Evolutionary conservation across 2,888 invertebrate species (phyloP), one percentile per base, ranked within the genome.

Genomic region (Carabus problematicus): DNA sequence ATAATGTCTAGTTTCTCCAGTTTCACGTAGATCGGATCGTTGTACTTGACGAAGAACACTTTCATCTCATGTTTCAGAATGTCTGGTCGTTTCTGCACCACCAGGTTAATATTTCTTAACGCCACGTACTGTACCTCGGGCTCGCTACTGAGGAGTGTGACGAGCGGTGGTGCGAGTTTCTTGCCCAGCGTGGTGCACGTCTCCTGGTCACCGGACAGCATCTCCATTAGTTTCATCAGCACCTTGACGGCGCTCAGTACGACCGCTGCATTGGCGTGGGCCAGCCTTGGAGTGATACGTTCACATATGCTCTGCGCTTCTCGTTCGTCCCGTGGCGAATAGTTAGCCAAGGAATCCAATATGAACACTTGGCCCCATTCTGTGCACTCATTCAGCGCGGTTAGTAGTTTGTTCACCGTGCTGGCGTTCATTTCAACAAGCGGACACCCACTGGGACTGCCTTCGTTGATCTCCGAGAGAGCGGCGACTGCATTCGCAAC

Each of bases 11-110:
- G 80, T 80, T 99, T 99, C 82, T 99, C 99, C 71, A 99, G 86
- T 81, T 99, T 99, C 52, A 99, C 99, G 82, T 99, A 99, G 80
- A 99, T 99, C 0, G 99, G 99, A 84, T 99, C 99, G 82, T 99
- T 99, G 85, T 99, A 99, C 80, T 99, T 99, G 43, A 99, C 99
- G 82, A 99, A 99, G 85, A 99, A 99, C 64, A 91, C 91, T 87
- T 99, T 99, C 98, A 99, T 98, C 84, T 99, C 99, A 77, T 98
- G 97, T 81, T 99, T 99, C 55, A 99, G 84, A 75, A 99, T 98
- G 71, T 99, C 99, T 0, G 98, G 97, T 52, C 98, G 87, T 82
- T 99, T 99, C 83, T 99, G 99, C 12, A 99, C 99, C 72, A 99
- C 99, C 56, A 99, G 87, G 84, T 99, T 99, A 78, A 99, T 99